phyloP scores from a whole-genome alignment of 2,113 vertebrate species.

The Gopherus flavomarginatus region DNA sequence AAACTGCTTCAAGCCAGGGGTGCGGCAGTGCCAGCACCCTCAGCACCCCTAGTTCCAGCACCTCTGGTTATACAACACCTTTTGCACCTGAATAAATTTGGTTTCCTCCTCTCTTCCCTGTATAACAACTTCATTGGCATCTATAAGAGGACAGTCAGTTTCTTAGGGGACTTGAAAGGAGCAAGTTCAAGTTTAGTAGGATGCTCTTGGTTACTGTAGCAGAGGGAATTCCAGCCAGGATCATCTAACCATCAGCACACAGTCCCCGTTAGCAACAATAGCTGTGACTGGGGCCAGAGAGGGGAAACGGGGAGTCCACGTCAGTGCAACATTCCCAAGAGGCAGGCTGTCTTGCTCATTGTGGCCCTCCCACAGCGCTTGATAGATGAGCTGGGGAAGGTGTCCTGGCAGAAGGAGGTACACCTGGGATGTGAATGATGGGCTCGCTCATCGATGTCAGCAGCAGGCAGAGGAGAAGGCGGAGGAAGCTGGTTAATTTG shows the following conservation, averaged over 20 bases:
- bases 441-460: neutral
- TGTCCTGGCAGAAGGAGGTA: neutral
- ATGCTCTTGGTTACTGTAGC: neutral
- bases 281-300: neutral
- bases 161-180: neutral
- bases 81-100: neutral
- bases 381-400: slow-evolving; percentile 3
- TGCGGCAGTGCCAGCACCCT: no score
- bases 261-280: neutral
- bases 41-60: neutral
- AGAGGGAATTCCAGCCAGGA: neutral
- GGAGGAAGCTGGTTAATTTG: neutral
- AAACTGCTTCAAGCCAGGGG: no score
- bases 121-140: neutral
- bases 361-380: neutral
- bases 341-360: neutral
- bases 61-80: neutral
- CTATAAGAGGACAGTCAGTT: neutral
- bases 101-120: neutral
- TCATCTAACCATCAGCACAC: neutral
- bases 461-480: neutral
- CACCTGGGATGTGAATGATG: neutral
- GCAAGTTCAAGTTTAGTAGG: neutral
- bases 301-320: neutral
- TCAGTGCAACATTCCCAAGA: neutral